Conservation (phyloP, 2,888 invertebrate genomes). For the Seira ritae region DNA sequence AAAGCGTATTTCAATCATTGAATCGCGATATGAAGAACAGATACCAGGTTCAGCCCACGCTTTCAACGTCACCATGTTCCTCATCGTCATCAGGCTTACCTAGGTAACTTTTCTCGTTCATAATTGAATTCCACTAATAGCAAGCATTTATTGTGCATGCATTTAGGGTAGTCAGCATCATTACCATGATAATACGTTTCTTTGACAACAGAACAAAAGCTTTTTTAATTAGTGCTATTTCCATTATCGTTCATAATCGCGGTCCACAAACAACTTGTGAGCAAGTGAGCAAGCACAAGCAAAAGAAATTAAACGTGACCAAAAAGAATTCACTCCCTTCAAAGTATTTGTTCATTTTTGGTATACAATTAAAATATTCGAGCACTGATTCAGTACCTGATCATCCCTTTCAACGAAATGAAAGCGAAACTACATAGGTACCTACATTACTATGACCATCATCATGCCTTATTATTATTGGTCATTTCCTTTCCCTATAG, state of each 20-base stretch:
- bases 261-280: not conserved
- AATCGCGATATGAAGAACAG: not conserved
- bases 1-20: not conserved
- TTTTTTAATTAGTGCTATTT: slow-evolving; percentile 59
- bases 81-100: not conserved
- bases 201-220: slow-evolving; percentile 49
- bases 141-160: slow-evolving; percentile 31
- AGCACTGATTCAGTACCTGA: too few relatives aligned
- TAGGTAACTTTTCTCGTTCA: not conserved
- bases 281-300: too few relatives aligned
- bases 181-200: slow-evolving; percentile 51
- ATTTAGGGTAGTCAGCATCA: slow-evolving; percentile 42
- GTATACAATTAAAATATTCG: not conserved
- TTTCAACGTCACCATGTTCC: slow-evolving; percentile 30
- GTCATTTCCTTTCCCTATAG: too few relatives aligned
- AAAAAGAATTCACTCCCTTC: not conserved
- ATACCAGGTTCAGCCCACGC: slow-evolving; percentile 56
- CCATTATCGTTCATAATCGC: slow-evolving; percentile 60
- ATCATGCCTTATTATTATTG: too few relatives aligned
- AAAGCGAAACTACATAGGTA: too few relatives aligned
- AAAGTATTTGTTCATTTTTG: slow-evolving; percentile 3
- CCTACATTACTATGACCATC: too few relatives aligned
- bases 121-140: not conserved
- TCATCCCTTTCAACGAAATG: too few relatives aligned
- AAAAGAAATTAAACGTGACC: not conserved